Base-by-base conservation (phyloP, 2,113 vertebrate species). In the Oceanodroma tethys region DNA sequence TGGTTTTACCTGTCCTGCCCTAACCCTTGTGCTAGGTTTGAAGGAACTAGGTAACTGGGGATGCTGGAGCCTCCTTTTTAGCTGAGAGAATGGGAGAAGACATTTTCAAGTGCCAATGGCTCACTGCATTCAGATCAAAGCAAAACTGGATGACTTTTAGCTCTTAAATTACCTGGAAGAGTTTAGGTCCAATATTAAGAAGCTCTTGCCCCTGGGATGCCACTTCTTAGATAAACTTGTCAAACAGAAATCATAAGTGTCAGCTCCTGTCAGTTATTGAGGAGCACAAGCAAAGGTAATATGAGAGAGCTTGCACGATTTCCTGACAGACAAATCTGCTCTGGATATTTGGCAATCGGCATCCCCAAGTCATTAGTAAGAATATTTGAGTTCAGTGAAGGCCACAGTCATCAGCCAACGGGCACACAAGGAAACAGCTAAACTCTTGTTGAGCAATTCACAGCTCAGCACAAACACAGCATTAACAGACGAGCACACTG, bases 371-470 rank as follows among this genome's bases (percentile, higher is more conserved):
- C 88, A 94, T 95, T 53, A 95, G 53, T 18, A 76, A 85, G 50
- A 52, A 48, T 48, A 65, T 55, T 34, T 30, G 47, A 93, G 84
- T 56, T 90, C 89, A 93, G 52, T 19, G 58, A 85, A 93, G 91
- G 81, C 53, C 86, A 40, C n/a, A 81, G 82, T 59, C 72, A 84
- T 79, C 6, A 0, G 58, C 73, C 63, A 83, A 90, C 25, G 71
- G 52, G 55, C 58, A 60, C 73, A 48, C 26, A 27, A 65, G 86
- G 55, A 78, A 95, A 68, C 56, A 75, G 76, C 76, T 63, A 30
- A 89, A 34, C 36, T 82, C 47, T 40, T 30, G 47, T 75, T 84
- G 88, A 95, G 94, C 93, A 97, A 95, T 86, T 94, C 76, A 81
- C 81, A 96, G 91, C 86, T 87, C 88, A 94, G 83, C 94, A 76